Base-by-base conservation (phyloP, 2,797 vertebrate genomes). In the Uromys caudimaculatus region DNA sequence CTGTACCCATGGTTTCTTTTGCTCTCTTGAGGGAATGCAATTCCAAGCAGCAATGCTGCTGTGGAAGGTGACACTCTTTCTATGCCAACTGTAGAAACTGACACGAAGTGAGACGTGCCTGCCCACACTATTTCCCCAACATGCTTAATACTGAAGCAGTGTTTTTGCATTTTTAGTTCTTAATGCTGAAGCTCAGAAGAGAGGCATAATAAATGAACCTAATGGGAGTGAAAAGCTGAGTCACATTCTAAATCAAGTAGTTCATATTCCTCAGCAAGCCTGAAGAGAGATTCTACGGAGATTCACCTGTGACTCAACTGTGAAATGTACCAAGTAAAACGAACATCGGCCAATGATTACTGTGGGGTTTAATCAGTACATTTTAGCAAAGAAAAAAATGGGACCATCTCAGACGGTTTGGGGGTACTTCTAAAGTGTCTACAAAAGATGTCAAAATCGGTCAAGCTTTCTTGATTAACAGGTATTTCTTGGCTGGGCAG, bases 131-230 rank as follows among this genome's bases (percentile, higher is more conserved):
- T 19, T 91, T 96, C 67, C 38, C 89, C 41, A 73, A 86, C 75
- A 38, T 76, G 44, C 88, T 94, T 94, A 96, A 89, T 87, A 91
- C 14, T 73, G 67, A 32, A 93, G 86, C 88, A 60, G 32, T 38
- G 2, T 47, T 92, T 95, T 35, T 78, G n/a, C 84, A 93, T 95
- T 96, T 78, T 95, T 97, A 98, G 98, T 97, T 97, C 96, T 97
- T 97, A 98, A 98, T 23, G 92, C 67, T 96, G 98, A 98, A 91
- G 94, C 96, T 95, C 94, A 95, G 88, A 96, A 98, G 79, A 64
- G 0, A 71, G 96, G 97, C 44, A 71, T 84, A 77, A 24, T 0
- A 56, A 97, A 98, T 84, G 96, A 97, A 96, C 3, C 90, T 96
- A 97, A 97, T 32, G 90, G 92, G 2, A 89, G 0, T 76, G 97